Base-by-base conservation (phyloP, 37 sponge, comb jelly and placozoan species). In the Geodia barretti region DNA sequence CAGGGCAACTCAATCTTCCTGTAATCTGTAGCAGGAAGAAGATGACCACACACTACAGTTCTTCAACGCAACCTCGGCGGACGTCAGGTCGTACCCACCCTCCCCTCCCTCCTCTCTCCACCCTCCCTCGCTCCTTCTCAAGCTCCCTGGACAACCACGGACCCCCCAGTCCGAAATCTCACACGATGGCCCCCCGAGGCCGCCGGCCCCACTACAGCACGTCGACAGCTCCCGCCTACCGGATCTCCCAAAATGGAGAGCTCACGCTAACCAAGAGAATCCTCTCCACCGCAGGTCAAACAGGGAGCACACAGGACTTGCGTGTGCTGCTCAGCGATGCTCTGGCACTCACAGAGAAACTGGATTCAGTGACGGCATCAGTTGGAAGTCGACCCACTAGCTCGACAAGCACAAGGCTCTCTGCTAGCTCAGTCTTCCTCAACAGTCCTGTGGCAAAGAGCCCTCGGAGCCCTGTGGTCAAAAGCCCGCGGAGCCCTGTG, bases 91-190 rank as follows among this genome's bases (percentile, higher is more conserved):
- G 32, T 8, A 65, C 32, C 67, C 67, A 65, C 21, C 67, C 67
- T 30, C 67, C 67, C 67, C 7, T 30, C 67, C 67, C 67, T 21
- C 67, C 67, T 65, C 67, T 30, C 67, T 30, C 67, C 67, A 65
- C 32, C 32, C 32, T 65, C 32, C 67, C 29, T 30, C 32, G 67
- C 5, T 65, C 8, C 32, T 21, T 21, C 67, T 31, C 54, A 14
- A n/a, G n/a, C n/a, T n/a, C n/a, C n/a, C n/a, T n/a, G n/a, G n/a
- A n/a, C n/a, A n/a, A n/a, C n/a, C 54, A 47, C 54, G 54, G 54
- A 17, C 7, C 14, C 14, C 54, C 54, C 14, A 7, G 54, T 47
- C 54, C 54, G 11, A 17, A 17, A 7, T 17, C 11, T 47, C 11
- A 7, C 14, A 47, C 54, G 11, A 47, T 47, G 54, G 14, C 7